Evolutionary conservation across 2,797 vertebrate species (phyloP), one percentile per base, ranked within the genome.

Genomic region (Leucoraja ocellata): DNA sequence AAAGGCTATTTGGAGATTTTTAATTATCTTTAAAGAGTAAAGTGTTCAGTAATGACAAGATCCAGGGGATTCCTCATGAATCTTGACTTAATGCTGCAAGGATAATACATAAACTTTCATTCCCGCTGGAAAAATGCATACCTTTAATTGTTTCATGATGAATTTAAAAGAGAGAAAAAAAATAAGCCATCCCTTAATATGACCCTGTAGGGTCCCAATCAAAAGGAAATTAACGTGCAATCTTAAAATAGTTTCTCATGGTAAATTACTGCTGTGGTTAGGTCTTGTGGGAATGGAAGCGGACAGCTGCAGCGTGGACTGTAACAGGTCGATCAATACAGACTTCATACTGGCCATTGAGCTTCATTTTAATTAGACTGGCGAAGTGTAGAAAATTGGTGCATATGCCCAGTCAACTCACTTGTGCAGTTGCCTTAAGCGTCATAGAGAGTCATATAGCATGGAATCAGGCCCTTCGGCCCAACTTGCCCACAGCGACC

Each of bases 51-150:
- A 28, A 84, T 84, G 81, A 58, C 25, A 84, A 1, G 7, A 25
- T 23, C 28, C 81, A 14, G 81, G 25, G 14, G 58, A 58, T 58
- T 28, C 81, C 54, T 81, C n/a, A 32, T 4, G 54, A 61, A 84
- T 61, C 25, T 61, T 54, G 10, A 94, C 0, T 77, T 78, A 94
- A 94, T 94, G 93, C 74, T 94, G 86, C 28, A 95, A 94, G 95
- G 83, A 94, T 86, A 77, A 91, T 93, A 93, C 76, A 93, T 65
- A 93, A 93, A 93, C 94, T 94, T 86, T 94, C 94, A 94, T 95
- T 96, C 83, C 95, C 81, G 93, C 10, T 94, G 93, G 93, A 94
- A 25, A 95, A 90, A 94, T 94, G 32, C 11, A 7, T 90, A 94
- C 93, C 93, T 95, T 94, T 93, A 95, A 94, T 93, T 0, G 94